Base-by-base conservation (phyloP, 2,113 vertebrate genomes). In the Romanogobio albipinnatus region DNA sequence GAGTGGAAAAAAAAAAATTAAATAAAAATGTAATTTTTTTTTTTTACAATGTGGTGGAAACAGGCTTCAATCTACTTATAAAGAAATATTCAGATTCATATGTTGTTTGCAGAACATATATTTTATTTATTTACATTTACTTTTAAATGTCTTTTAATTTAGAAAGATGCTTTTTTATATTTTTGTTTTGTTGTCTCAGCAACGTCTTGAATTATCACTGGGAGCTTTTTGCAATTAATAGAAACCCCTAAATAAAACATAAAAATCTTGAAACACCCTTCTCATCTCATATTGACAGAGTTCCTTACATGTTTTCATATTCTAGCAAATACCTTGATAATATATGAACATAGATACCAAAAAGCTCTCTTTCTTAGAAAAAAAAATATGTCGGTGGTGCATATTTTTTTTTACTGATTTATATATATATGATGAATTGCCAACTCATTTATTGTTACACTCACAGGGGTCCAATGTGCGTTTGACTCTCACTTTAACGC, bases 281-380 rank as follows among this genome's bases (percentile, higher is more conserved):
- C 66, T 86, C 66, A 61, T 53, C 77, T 22, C 80, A 79, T 71
- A 85, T 81, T 76, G 80, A 71, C 14, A 53, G 15, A 51, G 66
- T 73, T 85, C 84, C 68, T 56, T 51, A 61, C 45, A 88, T 86
- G 33, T 71, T 71, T 81, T 59, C 61, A 71, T 61, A 62, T 89
- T 85, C 81, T 51, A 77, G 43, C 76, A 58, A 83, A 86, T 62
- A 80, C 82, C 82, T 85, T 85, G 77, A 79, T 79, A 26, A 62
- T 62, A 45, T 17, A 62, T 66, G 74, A 85, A 83, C 39, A 79
- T 87, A 85, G 81, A 71, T 39, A 39, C 5, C 39, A 39, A 1
- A 39, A 39, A 39, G 1, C 71, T 74, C 70, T 74, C 71, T 58
- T 56, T 53, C 62, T 66, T 43, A 36, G 24, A 33, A 47, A 80